Base-by-base conservation (phyloP, 1,140 invertebrate species). In the Bicyclus anynana region DNA sequence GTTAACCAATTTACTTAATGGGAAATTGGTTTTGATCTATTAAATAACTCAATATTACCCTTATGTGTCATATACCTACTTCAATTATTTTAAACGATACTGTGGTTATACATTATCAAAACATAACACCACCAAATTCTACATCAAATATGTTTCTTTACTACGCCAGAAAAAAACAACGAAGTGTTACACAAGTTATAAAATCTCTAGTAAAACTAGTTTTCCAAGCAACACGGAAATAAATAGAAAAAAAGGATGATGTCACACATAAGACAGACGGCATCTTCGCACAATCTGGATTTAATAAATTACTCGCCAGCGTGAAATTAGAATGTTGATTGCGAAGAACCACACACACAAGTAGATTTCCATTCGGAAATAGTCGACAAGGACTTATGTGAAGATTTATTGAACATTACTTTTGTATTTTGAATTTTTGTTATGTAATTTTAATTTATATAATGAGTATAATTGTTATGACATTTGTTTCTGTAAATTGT, bases 281-380 rank as follows among this genome's bases (percentile, higher is more conserved):
- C 52, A 59, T 47, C 61, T 63, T 54, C 16, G 27, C 55, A 51
- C 21, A 51, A 54, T 58, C 44, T 58, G 51, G 50, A 42, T 59
- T 50, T 38, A 60, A 50, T 53, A 53, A 60, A 53, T 49, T 60
- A 53, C 26, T 40, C 21, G 37, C 27, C 40, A 26, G 33, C 35
- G 58, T 60, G 58, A 60, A 60, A 60, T 53, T 53, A 60, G 50
- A 53, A 60, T 53, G 50, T 52, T 47, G 46, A 56, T 56, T 56
- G 47, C 47, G 35, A 56, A n/a, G 47, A 16, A 47, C 48, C 48
- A 50, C 38, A 23, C 23, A n/a, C 42, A 29, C 49, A 57, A 27
- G 46, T 50, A 49, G 37, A 23, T 42, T 50, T 57, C 47, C 47
- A 55, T 48, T 61, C 48, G 53, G 26, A 47, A 56, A 50, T 38